Conservation (phyloP, 2,113 vertebrate genomes). For the Butastur rufipennis region DNA sequence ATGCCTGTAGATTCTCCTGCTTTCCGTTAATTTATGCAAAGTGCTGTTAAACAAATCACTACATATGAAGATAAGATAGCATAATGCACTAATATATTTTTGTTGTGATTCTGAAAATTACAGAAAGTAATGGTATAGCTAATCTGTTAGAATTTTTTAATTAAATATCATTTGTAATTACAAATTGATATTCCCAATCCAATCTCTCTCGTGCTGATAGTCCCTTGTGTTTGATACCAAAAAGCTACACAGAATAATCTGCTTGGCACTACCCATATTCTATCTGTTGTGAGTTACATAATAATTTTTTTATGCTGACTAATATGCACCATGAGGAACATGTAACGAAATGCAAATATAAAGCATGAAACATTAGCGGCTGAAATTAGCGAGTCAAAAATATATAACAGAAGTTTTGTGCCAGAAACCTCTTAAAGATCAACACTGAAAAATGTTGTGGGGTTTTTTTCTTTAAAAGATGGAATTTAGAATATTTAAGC, state of each 20-base stretch:
- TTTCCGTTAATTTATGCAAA: slow-evolving; percentile 64
- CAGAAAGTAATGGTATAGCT: slow-evolving; percentile 53
- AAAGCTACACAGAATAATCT: not conserved
- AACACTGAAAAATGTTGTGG: not conserved
- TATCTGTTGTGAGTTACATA: not conserved
- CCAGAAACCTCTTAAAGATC: not conserved
- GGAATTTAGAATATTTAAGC: not conserved
- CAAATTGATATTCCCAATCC: slow-evolving; percentile 38
- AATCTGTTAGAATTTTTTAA: slow-evolving; percentile 62
- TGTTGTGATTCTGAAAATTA: slow-evolving; percentile 66
- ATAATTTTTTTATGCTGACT: not conserved
- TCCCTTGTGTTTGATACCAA: slow-evolving; percentile 18
- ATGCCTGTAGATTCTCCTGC: slow-evolving; percentile 22
- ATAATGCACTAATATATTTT: slow-evolving; percentile 54
- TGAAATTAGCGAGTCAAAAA: not conserved
- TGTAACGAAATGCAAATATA: not conserved
- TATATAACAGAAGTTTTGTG: not conserved
- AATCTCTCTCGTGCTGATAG: not conserved
- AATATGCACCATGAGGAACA: not conserved
- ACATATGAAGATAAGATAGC: slow-evolving; percentile 57
- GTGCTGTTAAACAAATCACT: slow-evolving; percentile 69
- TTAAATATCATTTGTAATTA: slow-evolving; percentile 60
- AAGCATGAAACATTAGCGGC: not conserved
- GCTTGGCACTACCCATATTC: not conserved
- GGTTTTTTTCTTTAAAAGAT: not conserved